phyloP scores from a whole-genome alignment of 2,888 invertebrate genomes.

The Drosophila seclusa region DNA sequence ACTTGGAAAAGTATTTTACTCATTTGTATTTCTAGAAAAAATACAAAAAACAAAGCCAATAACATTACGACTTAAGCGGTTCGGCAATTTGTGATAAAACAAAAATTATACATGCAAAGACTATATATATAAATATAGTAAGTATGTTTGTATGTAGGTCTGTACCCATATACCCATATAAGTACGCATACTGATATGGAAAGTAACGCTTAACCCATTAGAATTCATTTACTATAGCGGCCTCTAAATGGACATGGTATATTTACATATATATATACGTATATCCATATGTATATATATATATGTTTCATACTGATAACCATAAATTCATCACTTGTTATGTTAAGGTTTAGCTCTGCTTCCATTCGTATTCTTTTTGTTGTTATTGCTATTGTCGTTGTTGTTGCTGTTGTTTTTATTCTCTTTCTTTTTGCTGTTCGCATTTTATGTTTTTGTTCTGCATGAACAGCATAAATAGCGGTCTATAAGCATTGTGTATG shows the following conservation, averaged over 20 bases:
- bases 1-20: neutral
- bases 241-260: constrained; percentile 2
- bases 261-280: neutral
- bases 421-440: neutral
- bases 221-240: neutral
- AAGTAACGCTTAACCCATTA: constrained; percentile 29
- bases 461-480: constrained; percentile 48
- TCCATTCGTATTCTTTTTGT: constrained; percentile 21
- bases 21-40: constrained; percentile 2
- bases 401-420: constrained; percentile 18
- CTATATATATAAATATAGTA: neutral
- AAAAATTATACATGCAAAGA: neutral
- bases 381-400: neutral
- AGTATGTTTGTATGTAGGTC: neutral
- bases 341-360: constrained; percentile 23
- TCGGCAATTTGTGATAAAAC: constrained; percentile 18
- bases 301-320: constrained; percentile 37
- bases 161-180: constrained; percentile 5
- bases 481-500: neutral
- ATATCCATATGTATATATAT: neutral
- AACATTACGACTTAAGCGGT: neutral
- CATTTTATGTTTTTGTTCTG: constrained; percentile 44
- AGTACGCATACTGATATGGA: neutral
- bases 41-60: neutral
- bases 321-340: constrained; percentile 31